Conservation (phyloP, 1,140 invertebrate species). For the Drosophila bipectinata region DNA sequence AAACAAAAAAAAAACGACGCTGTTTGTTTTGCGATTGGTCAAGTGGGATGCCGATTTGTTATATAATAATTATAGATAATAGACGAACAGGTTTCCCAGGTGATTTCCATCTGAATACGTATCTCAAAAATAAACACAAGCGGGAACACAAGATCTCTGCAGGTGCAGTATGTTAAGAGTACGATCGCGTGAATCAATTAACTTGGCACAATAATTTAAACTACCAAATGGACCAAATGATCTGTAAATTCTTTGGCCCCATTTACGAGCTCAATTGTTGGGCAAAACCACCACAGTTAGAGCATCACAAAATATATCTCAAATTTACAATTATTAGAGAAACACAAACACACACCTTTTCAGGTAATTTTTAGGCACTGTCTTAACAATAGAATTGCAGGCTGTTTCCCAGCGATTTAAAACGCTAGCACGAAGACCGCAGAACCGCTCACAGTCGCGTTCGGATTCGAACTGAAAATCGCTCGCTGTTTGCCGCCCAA, state of each 20-base stretch:
- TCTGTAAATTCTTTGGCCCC: slow-evolving; percentile 13
- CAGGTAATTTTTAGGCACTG: slow-evolving; percentile 23
- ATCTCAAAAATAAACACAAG: slow-evolving; percentile 30
- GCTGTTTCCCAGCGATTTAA: slow-evolving; percentile 13
- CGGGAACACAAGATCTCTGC: background rate
- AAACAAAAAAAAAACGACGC: slow-evolving; percentile 6
- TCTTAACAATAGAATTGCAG: slow-evolving; percentile 18
- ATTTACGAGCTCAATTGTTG: slow-evolving; percentile 1
- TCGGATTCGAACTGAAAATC: slow-evolving; percentile 46
- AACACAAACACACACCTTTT: slow-evolving; percentile 37
- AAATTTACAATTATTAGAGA: slow-evolving; percentile 15
- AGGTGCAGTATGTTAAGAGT: slow-evolving; percentile 22
- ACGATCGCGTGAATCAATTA: slow-evolving; percentile 34
- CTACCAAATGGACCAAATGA: slow-evolving; percentile 14
- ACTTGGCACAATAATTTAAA: slow-evolving; percentile 10
- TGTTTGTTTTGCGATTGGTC: slow-evolving; percentile 18
- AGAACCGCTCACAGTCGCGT: slow-evolving; percentile 28
- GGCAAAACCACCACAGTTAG: slow-evolving; percentile 2
- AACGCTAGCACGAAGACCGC: slow-evolving; percentile 25
- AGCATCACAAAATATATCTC: slow-evolving; percentile 38
- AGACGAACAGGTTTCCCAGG: slow-evolving; percentile 42
- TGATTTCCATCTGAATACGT: slow-evolving; percentile 7
- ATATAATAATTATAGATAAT: slow-evolving; percentile 54
- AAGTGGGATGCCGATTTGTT: slow-evolving; percentile 42
- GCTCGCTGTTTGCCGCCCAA: slow-evolving; percentile 19